Percentiles rank a stretch among this genome's conserved stretches.
These are phyloP conservation scores for Naso thynnoides DNA, from an alignment of 2,797 vertebrate species.

Conservation along the genomic window DNA sequence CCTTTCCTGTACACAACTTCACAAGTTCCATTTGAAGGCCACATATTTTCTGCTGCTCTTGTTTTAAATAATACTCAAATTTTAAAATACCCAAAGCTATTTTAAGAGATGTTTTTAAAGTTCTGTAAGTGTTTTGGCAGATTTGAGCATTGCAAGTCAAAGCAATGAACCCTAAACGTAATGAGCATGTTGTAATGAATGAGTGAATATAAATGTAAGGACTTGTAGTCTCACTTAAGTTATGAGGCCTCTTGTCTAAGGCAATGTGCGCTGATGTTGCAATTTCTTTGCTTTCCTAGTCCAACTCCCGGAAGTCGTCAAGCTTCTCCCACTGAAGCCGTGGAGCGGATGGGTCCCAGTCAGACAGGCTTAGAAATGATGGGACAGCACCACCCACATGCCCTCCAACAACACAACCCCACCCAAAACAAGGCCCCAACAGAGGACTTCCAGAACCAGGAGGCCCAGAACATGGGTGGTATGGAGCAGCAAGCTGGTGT, in stretches of 20 bases:
- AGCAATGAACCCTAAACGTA: not conserved
- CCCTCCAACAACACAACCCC: constrained; percentile 86
- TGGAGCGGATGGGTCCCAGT: constrained; percentile 92
- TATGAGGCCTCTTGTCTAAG: not conserved
- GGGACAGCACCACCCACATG: constrained; percentile 86
- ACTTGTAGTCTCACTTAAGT: not conserved
- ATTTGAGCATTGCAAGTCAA: not conserved
- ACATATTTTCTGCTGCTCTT: not conserved
- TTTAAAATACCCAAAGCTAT: not conserved
- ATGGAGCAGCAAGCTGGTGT: constrained; percentile 97
- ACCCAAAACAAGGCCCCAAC: constrained; percentile 88
- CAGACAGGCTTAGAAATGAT: constrained; percentile 91
- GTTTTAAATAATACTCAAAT: not conserved
- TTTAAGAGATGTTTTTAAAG: not conserved
- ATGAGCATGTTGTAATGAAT: not conserved
- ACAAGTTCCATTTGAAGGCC: no score
- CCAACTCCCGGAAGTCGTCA: constrained; percentile 96
- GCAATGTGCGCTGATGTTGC: not conserved
- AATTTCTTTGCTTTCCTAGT: constrained; percentile 73
- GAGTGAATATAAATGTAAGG: not conserved
- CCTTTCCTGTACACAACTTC: no score
- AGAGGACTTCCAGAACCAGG: constrained; percentile 95
- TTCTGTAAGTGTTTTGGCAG: not conserved
- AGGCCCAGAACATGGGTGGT: constrained; percentile 93
- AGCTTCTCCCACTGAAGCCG: constrained; percentile 96